These are phyloP conservation scores for Numenius arquata DNA, from an alignment of 2,113 vertebrate species.

Conservation along the genomic window DNA sequence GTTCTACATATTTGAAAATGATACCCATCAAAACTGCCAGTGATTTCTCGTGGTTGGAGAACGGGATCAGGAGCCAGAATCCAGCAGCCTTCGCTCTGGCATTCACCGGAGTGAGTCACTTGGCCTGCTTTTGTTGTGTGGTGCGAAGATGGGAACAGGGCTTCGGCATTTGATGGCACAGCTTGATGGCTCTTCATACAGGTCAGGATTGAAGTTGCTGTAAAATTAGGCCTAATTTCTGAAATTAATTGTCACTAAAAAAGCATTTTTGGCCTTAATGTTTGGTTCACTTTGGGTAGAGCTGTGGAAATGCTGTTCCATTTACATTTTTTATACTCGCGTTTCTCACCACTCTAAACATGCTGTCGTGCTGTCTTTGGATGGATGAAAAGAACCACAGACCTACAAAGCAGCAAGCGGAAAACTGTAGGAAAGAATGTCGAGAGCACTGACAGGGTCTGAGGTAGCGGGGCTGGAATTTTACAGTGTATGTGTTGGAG, in stretches of 20 bases:
- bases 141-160: not conserved
- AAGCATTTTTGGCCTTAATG: not conserved
- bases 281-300: not conserved
- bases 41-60: not conserved
- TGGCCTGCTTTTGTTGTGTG: not conserved
- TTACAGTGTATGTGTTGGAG: not conserved
- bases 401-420: conserved; percentile 26
- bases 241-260: not conserved
- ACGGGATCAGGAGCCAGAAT: not conserved
- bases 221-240: not conserved
- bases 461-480: conserved; percentile 19
- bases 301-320: conserved; percentile 29
- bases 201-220: not conserved
- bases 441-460: conserved; percentile 30
- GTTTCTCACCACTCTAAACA: conserved; percentile 33
- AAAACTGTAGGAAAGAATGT: conserved; percentile 34
- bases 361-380: conserved; percentile 35
- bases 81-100: not conserved
- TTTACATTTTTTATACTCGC: conserved; percentile 16
- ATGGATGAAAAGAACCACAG: conserved; percentile 23
- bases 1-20: not conserved
- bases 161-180: not conserved
- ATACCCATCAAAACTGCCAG: not conserved
- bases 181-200: not conserved
- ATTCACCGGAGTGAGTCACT: not conserved